Conservation (phyloP, 2,113 vertebrate species). For the Natator depressus region DNA sequence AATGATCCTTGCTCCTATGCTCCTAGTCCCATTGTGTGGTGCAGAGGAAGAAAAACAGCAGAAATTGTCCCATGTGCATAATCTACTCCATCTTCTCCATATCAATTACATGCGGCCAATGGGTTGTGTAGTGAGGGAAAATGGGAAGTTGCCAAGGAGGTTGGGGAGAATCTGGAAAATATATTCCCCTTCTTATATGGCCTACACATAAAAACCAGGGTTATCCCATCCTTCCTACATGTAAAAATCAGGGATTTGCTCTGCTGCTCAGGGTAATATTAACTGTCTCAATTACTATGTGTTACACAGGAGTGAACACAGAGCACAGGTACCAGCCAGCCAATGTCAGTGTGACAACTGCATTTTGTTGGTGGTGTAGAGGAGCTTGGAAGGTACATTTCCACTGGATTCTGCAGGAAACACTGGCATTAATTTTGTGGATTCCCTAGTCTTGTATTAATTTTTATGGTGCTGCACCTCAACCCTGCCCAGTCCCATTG, state of each 20-base stretch:
- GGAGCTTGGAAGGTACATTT: slow-evolving; percentile 4
- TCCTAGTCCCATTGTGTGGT: accelerated
- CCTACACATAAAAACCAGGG: background rate
- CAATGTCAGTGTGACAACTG: background rate
- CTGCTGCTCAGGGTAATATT: background rate
- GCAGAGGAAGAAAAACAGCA: background rate
- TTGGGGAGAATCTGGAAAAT: background rate
- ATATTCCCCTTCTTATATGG: accelerated
- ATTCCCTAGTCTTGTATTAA: background rate
- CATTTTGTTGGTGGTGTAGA: background rate
- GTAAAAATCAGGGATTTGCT: background rate
- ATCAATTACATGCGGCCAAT: background rate
- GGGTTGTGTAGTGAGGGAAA: background rate
- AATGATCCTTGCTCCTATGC: background rate
- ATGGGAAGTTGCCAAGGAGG: background rate
- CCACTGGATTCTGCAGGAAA: background rate
- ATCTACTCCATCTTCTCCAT: background rate
- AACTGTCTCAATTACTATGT: background rate
- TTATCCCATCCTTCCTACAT: background rate
- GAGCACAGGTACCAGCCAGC: background rate
- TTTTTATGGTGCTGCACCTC: background rate
- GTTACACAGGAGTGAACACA: background rate
- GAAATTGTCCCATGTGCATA: background rate
- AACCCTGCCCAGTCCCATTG: background rate
- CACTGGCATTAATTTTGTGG: background rate